A percentile compares a stretch with the other conserved stretches of the same genome.
Evolutionary conservation across 2,113 vertebrate species (phyloP).

Genomic region (Desmodus rotundus): DNA sequence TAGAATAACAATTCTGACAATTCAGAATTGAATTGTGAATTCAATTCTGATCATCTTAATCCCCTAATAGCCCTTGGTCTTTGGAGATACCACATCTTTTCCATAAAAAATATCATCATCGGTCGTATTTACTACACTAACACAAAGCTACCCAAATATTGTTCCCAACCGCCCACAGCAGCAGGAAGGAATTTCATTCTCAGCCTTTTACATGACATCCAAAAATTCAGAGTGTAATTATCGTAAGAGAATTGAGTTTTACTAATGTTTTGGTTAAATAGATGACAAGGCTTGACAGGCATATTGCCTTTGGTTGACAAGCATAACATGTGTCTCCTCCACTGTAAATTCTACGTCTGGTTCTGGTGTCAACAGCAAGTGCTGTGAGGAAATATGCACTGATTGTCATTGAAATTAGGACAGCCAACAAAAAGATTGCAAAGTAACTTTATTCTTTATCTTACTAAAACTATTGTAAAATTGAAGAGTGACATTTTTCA

Average conservation of each 20-base stretch:
- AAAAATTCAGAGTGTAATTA: slow-evolving; percentile 62
- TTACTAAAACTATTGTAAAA: slow-evolving; percentile 76
- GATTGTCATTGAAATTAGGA: slow-evolving; percentile 64
- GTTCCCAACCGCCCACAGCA: neutral
- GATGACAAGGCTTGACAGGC: slow-evolving; percentile 44
- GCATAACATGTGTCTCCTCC: neutral
- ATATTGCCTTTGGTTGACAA: slow-evolving; percentile 49
- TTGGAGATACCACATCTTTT: neutral
- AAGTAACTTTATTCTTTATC: slow-evolving; percentile 75
- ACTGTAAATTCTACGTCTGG: slow-evolving; percentile 21
- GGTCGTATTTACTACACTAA: neutral
- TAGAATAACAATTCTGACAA: too few relatives aligned
- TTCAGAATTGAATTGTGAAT: too few relatives aligned
- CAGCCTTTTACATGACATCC: neutral
- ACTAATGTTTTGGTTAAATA: slow-evolving; percentile 63
- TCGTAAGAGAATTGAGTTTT: slow-evolving; percentile 45
- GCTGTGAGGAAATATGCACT: slow-evolving; percentile 43
- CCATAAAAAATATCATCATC: neutral
- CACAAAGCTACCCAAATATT: neutral
- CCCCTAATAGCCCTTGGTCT: neutral
- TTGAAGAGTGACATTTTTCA: slow-evolving; percentile 67
- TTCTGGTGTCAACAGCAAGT: slow-evolving; percentile 58
- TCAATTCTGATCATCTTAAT: neutral
- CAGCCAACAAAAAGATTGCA: slow-evolving; percentile 60
- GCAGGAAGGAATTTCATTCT: slow-evolving; percentile 37